phyloP scores from a whole-genome alignment of 2,888 invertebrate genomes.

The Syrphus vitripennis region DNA sequence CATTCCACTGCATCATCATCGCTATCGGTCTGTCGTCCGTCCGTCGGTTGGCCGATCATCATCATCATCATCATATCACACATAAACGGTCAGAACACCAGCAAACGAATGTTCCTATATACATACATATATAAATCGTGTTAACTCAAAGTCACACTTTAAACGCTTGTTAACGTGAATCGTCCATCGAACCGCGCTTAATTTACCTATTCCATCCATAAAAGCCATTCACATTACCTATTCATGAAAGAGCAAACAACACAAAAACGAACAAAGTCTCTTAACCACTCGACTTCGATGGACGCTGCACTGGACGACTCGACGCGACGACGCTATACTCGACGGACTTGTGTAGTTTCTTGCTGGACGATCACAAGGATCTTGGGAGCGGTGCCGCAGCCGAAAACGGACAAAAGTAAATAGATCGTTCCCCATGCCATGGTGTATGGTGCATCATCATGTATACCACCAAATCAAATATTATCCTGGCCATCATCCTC shows the following conservation, averaged over 20 bases:
- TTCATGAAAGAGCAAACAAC: slow-evolving; percentile 69
- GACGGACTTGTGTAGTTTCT: neutral
- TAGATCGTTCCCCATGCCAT: slow-evolving; percentile 20
- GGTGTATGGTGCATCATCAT: slow-evolving; percentile 13
- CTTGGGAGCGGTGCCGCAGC: slow-evolving; percentile 15
- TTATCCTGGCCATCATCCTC: slow-evolving; percentile 63
- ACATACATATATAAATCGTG: slow-evolving; percentile 68
- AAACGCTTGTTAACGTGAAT: slow-evolving; percentile 72
- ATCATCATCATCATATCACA: slow-evolving; percentile 16
- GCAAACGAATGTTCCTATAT: slow-evolving; percentile 26
- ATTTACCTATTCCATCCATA: slow-evolving; percentile 71
- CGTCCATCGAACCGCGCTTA: slow-evolving; percentile 72
- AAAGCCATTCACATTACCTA: slow-evolving; percentile 71
- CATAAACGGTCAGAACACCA: neutral
- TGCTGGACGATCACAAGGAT: slow-evolving; percentile 64
- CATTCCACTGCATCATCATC: slow-evolving; percentile 60
- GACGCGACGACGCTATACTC: no score
- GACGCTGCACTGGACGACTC: neutral
- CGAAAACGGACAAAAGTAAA: slow-evolving; percentile 46
- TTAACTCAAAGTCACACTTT: slow-evolving; percentile 71
- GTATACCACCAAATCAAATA: slow-evolving; percentile 65
- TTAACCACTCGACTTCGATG: slow-evolving; percentile 60
- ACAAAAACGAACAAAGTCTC: slow-evolving; percentile 60
- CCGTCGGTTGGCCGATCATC: slow-evolving; percentile 2
- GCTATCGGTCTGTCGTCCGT: neutral